Evolutionary conservation across 2,888 invertebrate species (phyloP).

Genomic region (Scrobipalpa atriplicella): DNA sequence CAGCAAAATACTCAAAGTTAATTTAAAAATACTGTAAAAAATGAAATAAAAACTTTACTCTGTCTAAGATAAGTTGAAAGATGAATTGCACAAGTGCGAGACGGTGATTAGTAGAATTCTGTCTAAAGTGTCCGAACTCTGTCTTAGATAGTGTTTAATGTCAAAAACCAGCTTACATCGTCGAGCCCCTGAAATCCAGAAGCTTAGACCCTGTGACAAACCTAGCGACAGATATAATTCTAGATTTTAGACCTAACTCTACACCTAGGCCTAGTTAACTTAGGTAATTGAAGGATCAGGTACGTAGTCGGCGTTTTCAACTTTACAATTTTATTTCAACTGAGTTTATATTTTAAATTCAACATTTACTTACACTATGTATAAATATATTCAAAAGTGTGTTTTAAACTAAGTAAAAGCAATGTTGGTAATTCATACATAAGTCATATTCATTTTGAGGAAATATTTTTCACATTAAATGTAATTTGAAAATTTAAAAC

Average conservation of each 20-base stretch:
- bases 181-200: constrained; percentile 49
- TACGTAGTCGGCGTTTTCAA: constrained; percentile 75
- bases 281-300: constrained; percentile 81
- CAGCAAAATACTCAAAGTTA: constrained; percentile 1
- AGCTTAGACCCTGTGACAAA: constrained; percentile 76
- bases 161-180: constrained; percentile 41
- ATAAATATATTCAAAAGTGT: constrained; percentile 42
- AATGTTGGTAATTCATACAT: too few species aligned
- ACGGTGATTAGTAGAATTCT: background rate
- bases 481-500: constrained; percentile 33
- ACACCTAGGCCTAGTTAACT: constrained; percentile 72
- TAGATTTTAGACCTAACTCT: constrained; percentile 71
- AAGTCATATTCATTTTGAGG: too few species aligned
- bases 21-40: background rate
- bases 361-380: constrained; percentile 65
- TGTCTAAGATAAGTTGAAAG: background rate
- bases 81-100: background rate
- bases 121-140: background rate
- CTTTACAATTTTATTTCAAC: constrained; percentile 51
- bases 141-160: constrained; percentile 26
- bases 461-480: too few species aligned
- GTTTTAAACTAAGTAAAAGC: constrained; percentile 37
- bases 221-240: constrained; percentile 72
- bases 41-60: background rate
- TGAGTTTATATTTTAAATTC: constrained; percentile 48